Base-by-base conservation (phyloP, 2,888 invertebrate species). In the Drosophila rellima region DNA sequence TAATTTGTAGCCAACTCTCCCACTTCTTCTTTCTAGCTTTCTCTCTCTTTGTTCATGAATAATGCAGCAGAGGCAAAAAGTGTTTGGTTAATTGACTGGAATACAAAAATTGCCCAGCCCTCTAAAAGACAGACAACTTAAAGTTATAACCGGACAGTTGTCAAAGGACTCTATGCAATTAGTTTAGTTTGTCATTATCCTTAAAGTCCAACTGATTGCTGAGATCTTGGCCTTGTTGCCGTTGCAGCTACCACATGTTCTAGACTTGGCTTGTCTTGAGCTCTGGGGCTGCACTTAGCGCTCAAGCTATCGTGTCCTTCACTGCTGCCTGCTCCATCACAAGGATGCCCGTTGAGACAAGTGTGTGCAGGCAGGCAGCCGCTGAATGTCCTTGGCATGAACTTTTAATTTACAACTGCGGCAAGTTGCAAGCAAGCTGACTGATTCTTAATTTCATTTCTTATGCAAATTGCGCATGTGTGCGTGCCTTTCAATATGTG, bases 331-430 rank as follows among this genome's bases (percentile, higher is more conserved):
- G 23, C 35, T 45, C 20, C 20, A 8, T 23, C n/a, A 18, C 47
- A 47, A 31, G 48, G 29, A 29, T 26, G 23, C 13, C 44, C 39
- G 45, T 31, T 17, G 44, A 45, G 47, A 44, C 52, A 54, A 45
- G 35, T 47, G 35, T 55, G 54, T 31, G 18, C 31, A 37, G 45
- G 44, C 47, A 33, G n/a, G n/a, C n/a, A n/a, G n/a, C 8, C 45
- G 37, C 18, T 60, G 65, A 54, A 65, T 82, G 87, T 78, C 84
- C 82, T 78, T 82, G 70, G 51, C 79, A 75, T 74, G 61, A 87
- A 87, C 88, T 87, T 84, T 82, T 87, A 64, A 83, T 80, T 84
- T 82, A 74, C 85, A 86, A 62, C 80, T 76, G 70, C 67, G 67
- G 57, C 51, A 67, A 69, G 60, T 63, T 71, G 45, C 59, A 48